A percentile compares a stretch with the other conserved stretches of the same genome.
These are phyloP conservation scores for Eupithecia dodoneata DNA, from an alignment of 2,888 invertebrate genomes.

Conservation along the genomic window DNA sequence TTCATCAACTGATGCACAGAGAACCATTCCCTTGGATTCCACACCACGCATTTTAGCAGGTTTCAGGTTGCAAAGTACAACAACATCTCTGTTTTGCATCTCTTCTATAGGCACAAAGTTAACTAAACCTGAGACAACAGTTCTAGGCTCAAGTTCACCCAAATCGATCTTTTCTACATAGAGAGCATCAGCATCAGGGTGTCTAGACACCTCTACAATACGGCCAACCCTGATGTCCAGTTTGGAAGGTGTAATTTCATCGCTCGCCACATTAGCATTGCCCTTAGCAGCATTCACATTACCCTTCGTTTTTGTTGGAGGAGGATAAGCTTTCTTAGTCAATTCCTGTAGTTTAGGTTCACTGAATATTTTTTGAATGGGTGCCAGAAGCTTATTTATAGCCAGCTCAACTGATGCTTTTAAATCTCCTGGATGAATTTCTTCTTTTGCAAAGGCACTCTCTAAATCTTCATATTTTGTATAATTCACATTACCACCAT, in stretches of 20 bases:
- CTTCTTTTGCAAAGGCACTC: slow-evolving; percentile 90
- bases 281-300: slow-evolving; percentile 62
- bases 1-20: slow-evolving; percentile 93
- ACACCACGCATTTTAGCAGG: slow-evolving; percentile 98
- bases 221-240: slow-evolving; percentile 95
- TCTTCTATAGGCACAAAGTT: slow-evolving; percentile 95
- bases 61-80: slow-evolving; percentile 98
- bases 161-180: slow-evolving; percentile 97
- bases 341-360: slow-evolving; percentile 91
- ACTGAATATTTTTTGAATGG: slow-evolving; percentile 94
- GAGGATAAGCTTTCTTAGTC: slow-evolving; percentile 93
- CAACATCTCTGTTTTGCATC: slow-evolving; percentile 94
- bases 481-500: slow-evolving; percentile 92
- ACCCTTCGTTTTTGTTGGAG: slow-evolving; percentile 85
- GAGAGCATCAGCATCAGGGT: slow-evolving; percentile 96
- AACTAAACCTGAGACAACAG: slow-evolving; percentile 95
- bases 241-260: slow-evolving; percentile 88
- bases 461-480: slow-evolving; percentile 90
- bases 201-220: slow-evolving; percentile 91
- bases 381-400: slow-evolving; percentile 94
- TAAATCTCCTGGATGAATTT: slow-evolving; percentile 96
- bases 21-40: slow-evolving; percentile 96
- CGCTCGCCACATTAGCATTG: slow-evolving; percentile 60
- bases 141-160: slow-evolving; percentile 89
- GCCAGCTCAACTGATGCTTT: slow-evolving; percentile 93